Evolutionary conservation across 2,113 vertebrate species (phyloP).

Genomic region (Alces alces): DNA sequence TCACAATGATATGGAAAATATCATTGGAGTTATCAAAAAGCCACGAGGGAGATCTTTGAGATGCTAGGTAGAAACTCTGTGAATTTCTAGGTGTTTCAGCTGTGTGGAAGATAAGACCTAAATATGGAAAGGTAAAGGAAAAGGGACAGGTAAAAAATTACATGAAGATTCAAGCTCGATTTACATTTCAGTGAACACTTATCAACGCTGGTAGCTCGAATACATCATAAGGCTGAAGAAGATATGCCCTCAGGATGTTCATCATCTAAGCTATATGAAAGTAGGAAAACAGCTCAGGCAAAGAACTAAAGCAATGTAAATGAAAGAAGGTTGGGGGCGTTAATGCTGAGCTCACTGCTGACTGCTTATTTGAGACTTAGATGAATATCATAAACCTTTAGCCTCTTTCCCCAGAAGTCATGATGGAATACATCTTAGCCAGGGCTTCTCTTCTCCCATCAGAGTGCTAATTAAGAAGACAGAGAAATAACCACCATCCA

Average conservation of each 20-base stretch:
- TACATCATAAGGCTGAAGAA: not conserved
- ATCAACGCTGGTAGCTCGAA: not conserved
- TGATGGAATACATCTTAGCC: slow-evolving; percentile 75
- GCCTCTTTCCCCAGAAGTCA: slow-evolving; percentile 43
- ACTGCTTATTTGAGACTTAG: slow-evolving; percentile 34
- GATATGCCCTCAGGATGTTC: not conserved
- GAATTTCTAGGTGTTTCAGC: not conserved
- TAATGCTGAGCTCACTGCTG: not conserved
- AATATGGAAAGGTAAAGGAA: not conserved
- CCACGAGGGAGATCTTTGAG: not conserved
- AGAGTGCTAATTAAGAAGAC: slow-evolving; percentile 83
- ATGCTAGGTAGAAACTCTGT: not conserved
- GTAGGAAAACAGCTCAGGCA: slow-evolving; percentile 35
- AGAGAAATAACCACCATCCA: slow-evolving; percentile 79
- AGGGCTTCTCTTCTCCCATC: slow-evolving; percentile 61
- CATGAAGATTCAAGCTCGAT: not conserved
- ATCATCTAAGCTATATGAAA: not conserved
- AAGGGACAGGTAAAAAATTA: not conserved
- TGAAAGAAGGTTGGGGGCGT: not conserved
- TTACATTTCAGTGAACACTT: not conserved
- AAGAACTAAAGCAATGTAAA: slow-evolving; percentile 34
- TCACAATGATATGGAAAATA: not conserved
- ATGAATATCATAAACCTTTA: slow-evolving; percentile 33
- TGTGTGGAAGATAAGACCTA: not conserved
- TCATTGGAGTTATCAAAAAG: not conserved